Base-by-base conservation (phyloP, 1,140 invertebrate species). In the Solen grandis region DNA sequence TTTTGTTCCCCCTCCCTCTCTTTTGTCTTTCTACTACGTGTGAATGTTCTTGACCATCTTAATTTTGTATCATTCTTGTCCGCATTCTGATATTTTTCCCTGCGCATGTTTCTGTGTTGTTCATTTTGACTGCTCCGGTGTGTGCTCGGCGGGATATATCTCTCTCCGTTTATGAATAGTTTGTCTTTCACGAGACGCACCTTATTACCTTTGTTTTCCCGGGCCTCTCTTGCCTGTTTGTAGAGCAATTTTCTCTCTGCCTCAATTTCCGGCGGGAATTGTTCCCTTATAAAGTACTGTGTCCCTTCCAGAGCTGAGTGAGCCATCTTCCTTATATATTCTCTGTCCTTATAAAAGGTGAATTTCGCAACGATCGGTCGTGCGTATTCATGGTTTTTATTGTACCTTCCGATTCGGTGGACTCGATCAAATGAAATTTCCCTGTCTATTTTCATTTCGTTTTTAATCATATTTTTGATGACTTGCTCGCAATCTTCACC, bases 271-370 rank as follows among this genome's bases (percentile, higher is more conserved):
- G 14, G 62, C n/a, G 62, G 62, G 33, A 36, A 65, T 25, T 65
- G 62, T 65, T 65, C 62, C 5, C 41, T 36, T 41, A 65, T 10
- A 22, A 22, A 65, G 33, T 65, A 65, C 2, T 5, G 3, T 16
- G 62, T 65, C 5, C 62, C 31, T 36, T 25, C 33, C 2, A 65
- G 62, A 2, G 62, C 25, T 16, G 13, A 14, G 13, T 22, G 31
- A 14, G 62, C 62, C 1, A 1, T 4, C 4, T 36, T 35, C 41
- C 62, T 35, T 10, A 65, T 31, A 25, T 5, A 36, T 65, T 65
- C 62, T 41, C 62, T 35, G 33, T 65, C 62, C 41, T 65, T 65
- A n/a, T 36, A 65, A 65, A 65, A 65, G n/a, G 62, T 65, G 27
- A 65, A 65, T 65, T 65, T 65, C 25, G 62, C 62, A 1, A 65